Percentiles rank a stretch among this genome's conserved stretches.
Evolutionary conservation across 2,888 invertebrate species (phyloP).

Genomic region (Incurvaria masculella): DNA sequence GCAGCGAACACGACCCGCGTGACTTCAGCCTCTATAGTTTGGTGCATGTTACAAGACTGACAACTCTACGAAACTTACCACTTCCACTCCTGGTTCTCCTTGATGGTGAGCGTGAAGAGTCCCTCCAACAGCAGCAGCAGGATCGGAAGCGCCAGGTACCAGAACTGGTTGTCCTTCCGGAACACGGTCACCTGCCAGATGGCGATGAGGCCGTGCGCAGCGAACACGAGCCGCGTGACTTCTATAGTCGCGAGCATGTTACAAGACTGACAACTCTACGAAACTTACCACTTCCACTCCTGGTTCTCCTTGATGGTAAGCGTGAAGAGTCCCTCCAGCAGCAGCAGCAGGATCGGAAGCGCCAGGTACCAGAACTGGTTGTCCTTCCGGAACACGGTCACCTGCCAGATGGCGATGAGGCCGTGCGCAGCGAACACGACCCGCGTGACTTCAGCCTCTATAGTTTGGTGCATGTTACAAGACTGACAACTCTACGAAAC

Average conservation of each 20-base stretch:
- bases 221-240: conserved; percentile 79
- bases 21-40: conserved; percentile 78
- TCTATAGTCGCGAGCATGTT: conserved; percentile 78
- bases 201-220: conserved; percentile 80
- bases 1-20: conserved; percentile 79
- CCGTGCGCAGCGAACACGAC: conserved; percentile 83
- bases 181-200: conserved; percentile 89
- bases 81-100: conserved; percentile 93
- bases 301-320: conserved; percentile 88
- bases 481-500: too few relatives aligned
- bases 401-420: conserved; percentile 87
- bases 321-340: conserved; percentile 87
- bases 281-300: conserved; percentile 95
- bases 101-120: conserved; percentile 84
- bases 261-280: too few relatives aligned
- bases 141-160: conserved; percentile 87
- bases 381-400: conserved; percentile 73
- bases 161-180: conserved; percentile 71
- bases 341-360: conserved; percentile 75
- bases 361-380: conserved; percentile 83
- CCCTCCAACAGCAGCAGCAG: conserved; percentile 83
- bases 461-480: too few relatives aligned
- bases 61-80: too few relatives aligned
- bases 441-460: conserved; percentile 79
- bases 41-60: too few relatives aligned